Base-by-base conservation (phyloP, 2,113 vertebrate genomes). In the Artemisiospiza belli region DNA sequence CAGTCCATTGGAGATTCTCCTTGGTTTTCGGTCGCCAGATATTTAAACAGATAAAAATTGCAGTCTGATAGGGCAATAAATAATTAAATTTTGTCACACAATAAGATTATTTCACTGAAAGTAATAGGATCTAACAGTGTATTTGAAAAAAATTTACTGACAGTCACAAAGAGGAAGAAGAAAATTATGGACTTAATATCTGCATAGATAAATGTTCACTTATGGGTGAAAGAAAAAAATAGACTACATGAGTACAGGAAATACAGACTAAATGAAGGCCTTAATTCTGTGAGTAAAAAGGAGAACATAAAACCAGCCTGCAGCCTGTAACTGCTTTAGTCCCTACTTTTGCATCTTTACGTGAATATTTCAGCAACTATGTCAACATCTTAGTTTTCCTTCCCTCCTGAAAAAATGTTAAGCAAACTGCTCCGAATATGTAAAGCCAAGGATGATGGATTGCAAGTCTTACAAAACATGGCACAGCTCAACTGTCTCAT, bases 361-460 rank as follows among this genome's bases (percentile, higher is more conserved):
- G 11, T 70, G 87, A 88, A 37, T 70, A 94, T 83, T 79, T 47
- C 75, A 81, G 68, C 33, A 52, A 17, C 57, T 44, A 15, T 30
- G 17, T 90, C 76, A 88, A 83, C 68, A 70, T 74, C 59, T 89
- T 59, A 14, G 59, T 62, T 83, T 92, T 77, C 64, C 47, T 88
- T 66, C 13, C 31, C 31, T 85, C 33, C 49, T 61, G 43, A 47
- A 83, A 37, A 44, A 83, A 72, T 1, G 0, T 80, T 78, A 89
- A 92, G 57, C 44, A 89, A 94, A 86, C 57, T 61, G 47, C 54
- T 78, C 44, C 89, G 82, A 94, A 87, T 78, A 78, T 12, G 17
- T 94, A 87, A 93, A 94, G 28, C 10, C 66, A 64, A 73, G 81
- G 44, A 70, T 83, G 78, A 94, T 16, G 49, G 69, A 91, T 81